phyloP scores from a whole-genome alignment of 2,113 vertebrate genomes.

The Symphodus melops region DNA sequence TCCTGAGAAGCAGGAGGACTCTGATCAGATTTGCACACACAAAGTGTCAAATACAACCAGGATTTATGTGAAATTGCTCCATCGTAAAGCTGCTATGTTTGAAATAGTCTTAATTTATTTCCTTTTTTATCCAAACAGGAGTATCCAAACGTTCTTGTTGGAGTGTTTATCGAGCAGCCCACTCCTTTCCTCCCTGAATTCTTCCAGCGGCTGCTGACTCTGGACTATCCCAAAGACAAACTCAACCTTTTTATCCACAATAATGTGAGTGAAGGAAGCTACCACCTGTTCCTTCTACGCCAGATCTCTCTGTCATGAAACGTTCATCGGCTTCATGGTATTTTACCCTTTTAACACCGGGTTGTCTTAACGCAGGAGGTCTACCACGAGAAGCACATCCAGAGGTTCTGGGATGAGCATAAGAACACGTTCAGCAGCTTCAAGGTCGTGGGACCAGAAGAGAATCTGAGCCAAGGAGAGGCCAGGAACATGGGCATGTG shows the following conservation, averaged over 20 bases:
- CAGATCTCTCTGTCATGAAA: background rate
- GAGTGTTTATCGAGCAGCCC: slow-evolving; percentile 96
- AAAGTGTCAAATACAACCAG: slow-evolving; percentile 34
- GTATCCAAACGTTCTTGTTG: slow-evolving; percentile 89
- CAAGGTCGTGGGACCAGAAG: slow-evolving; percentile 97
- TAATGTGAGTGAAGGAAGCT: slow-evolving; percentile 86
- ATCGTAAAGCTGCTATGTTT: slow-evolving; percentile 13
- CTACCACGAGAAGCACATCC: slow-evolving; percentile 97
- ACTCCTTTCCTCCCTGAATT: slow-evolving; percentile 98
- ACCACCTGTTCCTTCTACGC: background rate
- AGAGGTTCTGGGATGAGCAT: slow-evolving; percentile 93
- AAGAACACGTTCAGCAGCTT: slow-evolving; percentile 87
- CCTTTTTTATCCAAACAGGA: slow-evolving; percentile 83
- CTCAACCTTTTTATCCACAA: slow-evolving; percentile 95
- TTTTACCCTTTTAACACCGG: slow-evolving; percentile 42
- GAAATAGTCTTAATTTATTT: slow-evolving; percentile 29
- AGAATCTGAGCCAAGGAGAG: slow-evolving; percentile 93
- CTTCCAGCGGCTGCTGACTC: slow-evolving; percentile 87
- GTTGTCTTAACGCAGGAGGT: slow-evolving; percentile 86
- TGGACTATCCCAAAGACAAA: slow-evolving; percentile 93
- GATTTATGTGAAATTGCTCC: slow-evolving; percentile 54
- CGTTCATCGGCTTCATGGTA: background rate
- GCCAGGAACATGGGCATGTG: slow-evolving; percentile 97
- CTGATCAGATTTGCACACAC: background rate
- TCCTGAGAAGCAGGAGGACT: too few relatives aligned